Base-by-base conservation (phyloP, 2,797 vertebrate species). In the Argya squamiceps region DNA sequence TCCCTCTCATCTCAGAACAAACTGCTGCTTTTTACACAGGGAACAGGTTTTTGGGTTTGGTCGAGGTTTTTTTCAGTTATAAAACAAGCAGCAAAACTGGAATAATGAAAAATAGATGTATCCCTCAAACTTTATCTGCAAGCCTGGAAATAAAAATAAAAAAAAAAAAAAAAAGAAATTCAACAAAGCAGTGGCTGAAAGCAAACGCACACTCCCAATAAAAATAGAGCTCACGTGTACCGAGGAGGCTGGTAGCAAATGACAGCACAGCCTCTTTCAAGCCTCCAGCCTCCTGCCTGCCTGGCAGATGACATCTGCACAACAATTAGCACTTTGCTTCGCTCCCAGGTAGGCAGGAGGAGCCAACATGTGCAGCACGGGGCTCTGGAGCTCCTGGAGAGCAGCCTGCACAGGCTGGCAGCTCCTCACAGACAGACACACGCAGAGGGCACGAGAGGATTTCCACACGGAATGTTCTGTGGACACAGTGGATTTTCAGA, bases 191-290 rank as follows among this genome's bases (percentile, higher is more conserved):
- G 65, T 13, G 14, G 73, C 79, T 91, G 92, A 92, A 95, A 95
- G 92, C 80, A 87, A 94, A 84, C 0, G 22, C 29, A 3, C 89
- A 59, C 50, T 88, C 82, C 84, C 82, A 20, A 22, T 73, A 96
- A 91, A 96, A 96, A 96, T 92, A 95, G 96, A 92, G 95, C 96
- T 97, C 96, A 96, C 92, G 89, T 93, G 93, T 91, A 96, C 79
- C 2, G 12, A 94, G 89, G 80, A 91, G 89, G 92, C 73, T 91
- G 93, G 71, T 74, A 82, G 82, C 79, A 91, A 96, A 91, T 47
- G 89, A 83, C 75, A 96, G 93, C 29, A 91, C 78, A 95, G 91
- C 71, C 93, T 86, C 82, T 91, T 89, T 62, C 74, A 95, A 93
- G 92, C 92, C 96, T 91, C 88, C 95, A 82, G 77, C 92, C 91